These are phyloP conservation scores for Temnothorax nylanderi DNA, from an alignment of 1,140 invertebrate genomes.

Conservation along the genomic window DNA sequence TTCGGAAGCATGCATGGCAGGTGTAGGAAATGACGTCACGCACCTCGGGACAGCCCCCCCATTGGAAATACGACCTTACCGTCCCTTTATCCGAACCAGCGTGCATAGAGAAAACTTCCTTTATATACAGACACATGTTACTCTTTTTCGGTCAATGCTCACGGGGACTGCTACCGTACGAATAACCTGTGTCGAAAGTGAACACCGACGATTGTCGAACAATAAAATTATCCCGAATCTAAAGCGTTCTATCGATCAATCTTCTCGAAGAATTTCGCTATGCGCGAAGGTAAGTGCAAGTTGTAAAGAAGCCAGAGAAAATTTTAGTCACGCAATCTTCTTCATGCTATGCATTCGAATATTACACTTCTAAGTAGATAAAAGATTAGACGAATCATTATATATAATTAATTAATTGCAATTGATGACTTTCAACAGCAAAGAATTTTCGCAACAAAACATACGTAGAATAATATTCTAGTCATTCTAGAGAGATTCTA, in stretches of 20 bases:
- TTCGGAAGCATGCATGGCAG: slow-evolving; percentile 85
- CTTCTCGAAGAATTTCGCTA: slow-evolving; percentile 36
- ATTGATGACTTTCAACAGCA: background rate
- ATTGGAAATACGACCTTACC: slow-evolving; percentile 69
- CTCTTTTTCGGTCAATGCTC: background rate
- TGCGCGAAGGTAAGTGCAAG: slow-evolving; percentile 32
- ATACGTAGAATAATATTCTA: background rate
- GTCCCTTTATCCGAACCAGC: slow-evolving; percentile 65
- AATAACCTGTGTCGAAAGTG: slow-evolving; percentile 18
- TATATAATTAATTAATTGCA: slow-evolving; percentile 27
- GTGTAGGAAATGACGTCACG: slow-evolving; percentile 85
- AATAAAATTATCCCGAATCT: slow-evolving; percentile 41
- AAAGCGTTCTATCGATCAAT: slow-evolving; percentile 37
- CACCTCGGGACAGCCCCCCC: slow-evolving; percentile 72
- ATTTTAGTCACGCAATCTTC: slow-evolving; percentile 45
- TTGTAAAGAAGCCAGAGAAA: slow-evolving; percentile 22
- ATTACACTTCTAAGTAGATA: slow-evolving; percentile 1
- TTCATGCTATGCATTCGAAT: slow-evolving; percentile 30
- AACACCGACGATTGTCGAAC: slow-evolving; percentile 21
- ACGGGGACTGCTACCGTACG: background rate
- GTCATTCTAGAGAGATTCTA: no score
- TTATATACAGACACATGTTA: slow-evolving; percentile 4
- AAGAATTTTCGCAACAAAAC: background rate
- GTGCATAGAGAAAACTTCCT: slow-evolving; percentile 67
- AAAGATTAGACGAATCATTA: slow-evolving; percentile 17